Evolutionary conservation across 2,888 invertebrate species (phyloP).

Genomic region (Tachina grossa): DNA sequence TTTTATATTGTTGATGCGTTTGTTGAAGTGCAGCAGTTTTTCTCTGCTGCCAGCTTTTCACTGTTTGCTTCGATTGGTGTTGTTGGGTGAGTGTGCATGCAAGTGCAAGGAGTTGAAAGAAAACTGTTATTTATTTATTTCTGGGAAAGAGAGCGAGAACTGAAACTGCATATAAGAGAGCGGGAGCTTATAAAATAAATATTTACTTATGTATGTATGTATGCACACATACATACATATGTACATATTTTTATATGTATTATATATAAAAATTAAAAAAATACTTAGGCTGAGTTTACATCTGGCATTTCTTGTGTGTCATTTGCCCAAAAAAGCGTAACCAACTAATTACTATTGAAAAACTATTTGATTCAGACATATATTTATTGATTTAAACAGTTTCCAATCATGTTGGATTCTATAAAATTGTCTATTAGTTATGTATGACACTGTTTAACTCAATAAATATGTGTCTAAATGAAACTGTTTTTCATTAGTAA

Average conservation of each 20-base stretch:
- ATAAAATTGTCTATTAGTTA: no score
- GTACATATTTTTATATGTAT: not conserved
- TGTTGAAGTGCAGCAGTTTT: slow-evolving; percentile 19
- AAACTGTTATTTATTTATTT: slow-evolving; percentile 38
- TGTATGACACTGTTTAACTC: no score
- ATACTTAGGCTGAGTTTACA: no score
- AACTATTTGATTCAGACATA: no score
- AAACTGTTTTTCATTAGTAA: no score
- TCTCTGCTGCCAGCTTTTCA: not conserved
- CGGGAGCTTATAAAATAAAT: not conserved
- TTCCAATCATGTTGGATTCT: no score
- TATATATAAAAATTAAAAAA: not conserved
- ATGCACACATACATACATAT: slow-evolving; percentile 3
- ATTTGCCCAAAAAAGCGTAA: no score
- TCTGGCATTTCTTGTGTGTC: no score
- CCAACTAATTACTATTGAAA: no score
- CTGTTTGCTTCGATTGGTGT: not conserved
- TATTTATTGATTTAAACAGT: no score
- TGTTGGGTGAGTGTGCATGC: not conserved
- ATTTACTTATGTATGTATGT: no score
- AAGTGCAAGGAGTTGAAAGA: slow-evolving; percentile 29
- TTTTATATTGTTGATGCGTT: slow-evolving; percentile 38
- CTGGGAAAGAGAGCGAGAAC: slow-evolving; percentile 20
- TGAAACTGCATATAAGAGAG: slow-evolving; percentile 19
- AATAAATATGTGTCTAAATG: no score